phyloP scores from a whole-genome alignment of 2,888 invertebrate species.

The Tenthredo scrophulariae region DNA sequence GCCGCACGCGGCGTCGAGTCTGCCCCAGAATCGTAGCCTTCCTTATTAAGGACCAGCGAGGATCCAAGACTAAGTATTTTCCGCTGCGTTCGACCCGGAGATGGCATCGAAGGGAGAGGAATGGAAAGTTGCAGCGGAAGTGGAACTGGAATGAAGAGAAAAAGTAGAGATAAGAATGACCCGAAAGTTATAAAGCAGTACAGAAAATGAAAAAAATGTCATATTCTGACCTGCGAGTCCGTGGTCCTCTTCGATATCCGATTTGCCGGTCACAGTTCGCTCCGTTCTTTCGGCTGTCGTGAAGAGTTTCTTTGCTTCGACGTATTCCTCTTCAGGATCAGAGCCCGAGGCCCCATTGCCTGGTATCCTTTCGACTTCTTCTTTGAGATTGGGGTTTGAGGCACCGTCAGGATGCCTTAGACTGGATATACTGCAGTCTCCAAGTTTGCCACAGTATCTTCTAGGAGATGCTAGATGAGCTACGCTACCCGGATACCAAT shows the following conservation, averaged over 20 bases:
- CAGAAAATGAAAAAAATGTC: not conserved
- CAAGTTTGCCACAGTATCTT: constrained; percentile 83
- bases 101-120: constrained; percentile 82
- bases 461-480: constrained; percentile 82
- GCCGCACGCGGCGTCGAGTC: constrained; percentile 91
- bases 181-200: no score
- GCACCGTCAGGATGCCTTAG: constrained; percentile 95
- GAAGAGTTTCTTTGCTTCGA: constrained; percentile 77
- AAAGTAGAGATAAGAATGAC: no score
- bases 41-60: constrained; percentile 84
- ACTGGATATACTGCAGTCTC: constrained; percentile 83
- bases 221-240: constrained; percentile 68
- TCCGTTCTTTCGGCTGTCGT: constrained; percentile 72
- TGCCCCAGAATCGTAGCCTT: constrained; percentile 91
- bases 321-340: constrained; percentile 80
- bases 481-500: constrained; percentile 81
- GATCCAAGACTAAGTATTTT: constrained; percentile 84
- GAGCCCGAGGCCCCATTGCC: constrained; percentile 83
- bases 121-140: constrained; percentile 72
- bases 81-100: constrained; percentile 83
- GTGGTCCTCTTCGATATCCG: constrained; percentile 75
- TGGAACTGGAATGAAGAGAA: constrained; percentile 63
- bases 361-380: constrained; percentile 83
- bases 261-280: constrained; percentile 76
- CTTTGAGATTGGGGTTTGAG: constrained; percentile 93